These are phyloP conservation scores for Thalassophryne amazonica DNA, from an alignment of 2,797 vertebrate species.

Conservation along the genomic window DNA sequence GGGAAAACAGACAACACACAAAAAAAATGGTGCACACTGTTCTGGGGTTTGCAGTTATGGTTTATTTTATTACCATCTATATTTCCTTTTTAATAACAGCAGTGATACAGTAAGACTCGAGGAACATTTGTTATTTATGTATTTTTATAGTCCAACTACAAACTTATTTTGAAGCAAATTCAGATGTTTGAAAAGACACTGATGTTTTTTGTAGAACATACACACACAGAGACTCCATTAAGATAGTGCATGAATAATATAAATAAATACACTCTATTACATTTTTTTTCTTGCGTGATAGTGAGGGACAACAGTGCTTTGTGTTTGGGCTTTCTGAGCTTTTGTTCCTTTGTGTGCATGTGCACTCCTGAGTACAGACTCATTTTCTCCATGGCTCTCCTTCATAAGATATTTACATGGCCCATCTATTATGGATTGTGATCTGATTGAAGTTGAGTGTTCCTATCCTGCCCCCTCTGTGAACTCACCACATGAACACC, in stretches of 20 bases:
- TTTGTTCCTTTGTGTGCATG: conserved; percentile 13
- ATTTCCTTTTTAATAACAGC: conserved; percentile 3
- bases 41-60: neutral
- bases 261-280: conserved; percentile 55
- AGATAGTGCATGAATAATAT: conserved; percentile 61
- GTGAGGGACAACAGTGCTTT: conserved; percentile 25
- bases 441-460: conserved; percentile 84
- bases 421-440: conserved; percentile 77
- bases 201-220: conserved; percentile 20
- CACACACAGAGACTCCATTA: conserved; percentile 55
- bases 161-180: conserved; percentile 2
- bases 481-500: conserved; percentile 51
- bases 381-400: conserved; percentile 77
- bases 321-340: conserved; percentile 12
- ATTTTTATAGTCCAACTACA: conserved; percentile 10
- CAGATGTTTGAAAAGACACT: neutral
- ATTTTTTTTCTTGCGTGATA: conserved; percentile 16
- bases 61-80: neutral
- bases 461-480: conserved; percentile 69
- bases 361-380: conserved; percentile 53
- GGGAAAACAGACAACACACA: no score
- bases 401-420: conserved; percentile 79
- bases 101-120: neutral
- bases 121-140: conserved; percentile 11
- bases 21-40: neutral